Conservation (phyloP, 2,797 vertebrate species). For the Smutsia temminckii region DNA sequence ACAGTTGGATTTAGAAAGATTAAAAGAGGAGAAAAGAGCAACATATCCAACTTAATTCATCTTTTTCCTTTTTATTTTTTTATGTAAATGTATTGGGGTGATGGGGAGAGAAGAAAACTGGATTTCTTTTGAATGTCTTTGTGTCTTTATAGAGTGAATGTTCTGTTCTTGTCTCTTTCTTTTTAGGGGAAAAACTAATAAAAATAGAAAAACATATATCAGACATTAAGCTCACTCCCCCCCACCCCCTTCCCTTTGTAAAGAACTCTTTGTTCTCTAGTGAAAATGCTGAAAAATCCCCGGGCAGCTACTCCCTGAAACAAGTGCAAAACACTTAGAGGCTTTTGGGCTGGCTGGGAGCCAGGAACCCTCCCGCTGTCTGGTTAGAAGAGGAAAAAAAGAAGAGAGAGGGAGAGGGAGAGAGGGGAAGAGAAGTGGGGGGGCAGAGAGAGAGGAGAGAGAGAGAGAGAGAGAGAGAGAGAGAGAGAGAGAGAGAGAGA, state of each 20-base stretch:
- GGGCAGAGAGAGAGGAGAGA: conserved; percentile 55
- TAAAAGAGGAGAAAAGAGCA: conserved; percentile 82
- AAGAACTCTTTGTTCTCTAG: conserved; percentile 90
- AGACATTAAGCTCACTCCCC: conserved; percentile 86
- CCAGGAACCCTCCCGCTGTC: conserved; percentile 89
- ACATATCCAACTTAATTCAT: conserved; percentile 84
- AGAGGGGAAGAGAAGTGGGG: conserved; percentile 75
- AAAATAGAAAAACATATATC: conserved; percentile 88
- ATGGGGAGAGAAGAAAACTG: conserved; percentile 78
- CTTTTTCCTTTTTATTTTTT: conserved; percentile 81
- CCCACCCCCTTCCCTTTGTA: conserved; percentile 85
- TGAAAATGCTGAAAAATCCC: conserved; percentile 90
- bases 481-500: conserved; percentile 70
- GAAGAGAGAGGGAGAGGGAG: conserved; percentile 79
- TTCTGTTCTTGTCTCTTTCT: conserved; percentile 82
- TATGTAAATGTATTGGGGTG: conserved; percentile 81
- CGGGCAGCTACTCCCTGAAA: conserved; percentile 88
- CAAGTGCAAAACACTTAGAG: conserved; percentile 91
- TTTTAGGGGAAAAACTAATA: conserved; percentile 82
- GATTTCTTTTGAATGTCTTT: conserved; percentile 84
- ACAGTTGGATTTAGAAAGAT: conserved; percentile 78
- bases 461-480: conserved; percentile 53
- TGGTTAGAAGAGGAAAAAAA: conserved; percentile 86
- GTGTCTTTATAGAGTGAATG: conserved; percentile 84
- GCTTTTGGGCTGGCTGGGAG: conserved; percentile 89